A percentile compares a stretch with the other conserved stretches of the same genome.
Conservation (phyloP, 2,888 invertebrate genomes). For the Eupelmus urozonus region DNA sequence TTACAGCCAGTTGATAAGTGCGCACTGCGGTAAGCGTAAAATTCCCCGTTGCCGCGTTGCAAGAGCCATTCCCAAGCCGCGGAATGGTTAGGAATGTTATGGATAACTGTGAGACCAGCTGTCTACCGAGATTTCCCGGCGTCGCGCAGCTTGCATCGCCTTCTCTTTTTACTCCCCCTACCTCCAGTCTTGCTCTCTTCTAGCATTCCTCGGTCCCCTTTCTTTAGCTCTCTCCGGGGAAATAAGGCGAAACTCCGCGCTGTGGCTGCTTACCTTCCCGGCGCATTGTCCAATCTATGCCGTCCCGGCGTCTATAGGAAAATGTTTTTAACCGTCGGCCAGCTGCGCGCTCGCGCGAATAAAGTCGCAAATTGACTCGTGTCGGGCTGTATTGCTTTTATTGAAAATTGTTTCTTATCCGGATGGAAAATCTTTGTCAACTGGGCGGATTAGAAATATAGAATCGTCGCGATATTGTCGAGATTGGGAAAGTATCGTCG, state of each 20-base stretch:
- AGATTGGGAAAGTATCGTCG: too few relatives aligned
- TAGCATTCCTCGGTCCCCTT: slow-evolving; percentile 29
- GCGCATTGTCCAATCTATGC: slow-evolving; percentile 31
- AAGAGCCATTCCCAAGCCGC: slow-evolving; percentile 17
- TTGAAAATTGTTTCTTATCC: too few relatives aligned
- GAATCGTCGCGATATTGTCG: too few relatives aligned
- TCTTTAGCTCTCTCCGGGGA: slow-evolving; percentile 51
- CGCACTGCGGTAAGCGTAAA: slow-evolving; percentile 7
- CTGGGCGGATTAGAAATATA: too few relatives aligned
- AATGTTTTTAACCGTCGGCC: slow-evolving; percentile 38
- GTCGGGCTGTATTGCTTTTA: too few relatives aligned
- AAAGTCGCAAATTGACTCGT: background rate
- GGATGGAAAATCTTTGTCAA: too few relatives aligned
- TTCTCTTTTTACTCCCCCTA: background rate
- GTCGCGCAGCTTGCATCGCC: slow-evolving; percentile 21
- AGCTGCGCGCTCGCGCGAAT: slow-evolving; percentile 13
- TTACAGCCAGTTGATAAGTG: background rate
- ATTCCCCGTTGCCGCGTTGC: background rate
- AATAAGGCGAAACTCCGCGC: slow-evolving; percentile 49
- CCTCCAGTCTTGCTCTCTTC: slow-evolving; percentile 5
- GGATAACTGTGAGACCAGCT: slow-evolving; percentile 34
- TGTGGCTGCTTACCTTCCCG: slow-evolving; percentile 24
- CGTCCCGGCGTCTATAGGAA: too few relatives aligned
- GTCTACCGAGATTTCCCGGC: slow-evolving; percentile 33
- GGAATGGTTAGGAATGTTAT: slow-evolving; percentile 17